Evolutionary conservation across 2,888 invertebrate species (phyloP), one percentile per base, ranked within the genome.

Genomic region (Clusia tigrina): DNA sequence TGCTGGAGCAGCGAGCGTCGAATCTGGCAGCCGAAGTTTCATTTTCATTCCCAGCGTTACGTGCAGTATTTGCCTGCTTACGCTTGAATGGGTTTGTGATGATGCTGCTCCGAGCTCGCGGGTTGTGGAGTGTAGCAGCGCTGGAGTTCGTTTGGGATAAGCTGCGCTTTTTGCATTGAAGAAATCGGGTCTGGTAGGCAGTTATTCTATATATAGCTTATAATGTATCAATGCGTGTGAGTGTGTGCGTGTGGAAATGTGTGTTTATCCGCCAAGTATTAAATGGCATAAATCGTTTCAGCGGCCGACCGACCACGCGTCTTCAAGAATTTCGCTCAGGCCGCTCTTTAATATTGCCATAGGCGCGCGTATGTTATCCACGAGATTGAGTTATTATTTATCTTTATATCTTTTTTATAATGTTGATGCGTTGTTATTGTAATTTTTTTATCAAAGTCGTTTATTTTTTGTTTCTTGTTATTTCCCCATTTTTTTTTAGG

Each of bases 301-400:
- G n/a, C n/a, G n/a, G n/a, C n/a, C n/a, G n/a, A n/a, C 54, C 63
- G 63, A 63, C 63, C 59, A 63, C 63, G 63, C 62, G 53, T 24
- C 17, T 23, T 20, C 10, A 46, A n/a, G 12, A 20, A 32, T 42
- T 42, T 42, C n/a, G 9, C n/a, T 10, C 42, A 42, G 55, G 6
- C 17, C 20, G 54, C 26, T 26, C 54, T 25, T 42, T n/a, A 6
- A 3, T 42, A 6, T 3, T 42, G 42, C 42, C 42, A 42, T 17
- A 42, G 42, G 42, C 42, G 42, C 42, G n/a, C 32, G 42, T 42
- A 42, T 26, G 38, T 57, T 64, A 54, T 57, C 54, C 67, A 54
- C 62, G 18, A 69, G 67, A 74, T 74, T 72, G 74, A 74, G 76
- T 76, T 74, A 71, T 76, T 74, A 74, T 76, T 67, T 71, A 63